These are phyloP conservation scores for Sesamia nonagrioides DNA, from an alignment of 1,140 invertebrate species.

Conservation along the genomic window DNA sequence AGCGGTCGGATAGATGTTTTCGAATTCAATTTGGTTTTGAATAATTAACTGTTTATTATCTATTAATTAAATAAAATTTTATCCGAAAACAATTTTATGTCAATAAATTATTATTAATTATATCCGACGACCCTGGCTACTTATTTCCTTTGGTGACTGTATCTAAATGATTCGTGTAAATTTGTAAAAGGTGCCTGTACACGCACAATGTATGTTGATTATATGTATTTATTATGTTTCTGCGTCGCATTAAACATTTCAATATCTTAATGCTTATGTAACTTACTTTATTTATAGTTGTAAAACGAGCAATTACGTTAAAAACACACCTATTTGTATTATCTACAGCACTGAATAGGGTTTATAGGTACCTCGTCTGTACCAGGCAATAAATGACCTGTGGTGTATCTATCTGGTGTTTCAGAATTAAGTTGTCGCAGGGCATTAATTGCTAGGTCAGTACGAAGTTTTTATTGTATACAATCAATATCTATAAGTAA, in stretches of 20 bases:
- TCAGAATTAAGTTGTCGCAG: neutral
- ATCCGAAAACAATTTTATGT: too few species aligned
- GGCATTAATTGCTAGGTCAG: neutral
- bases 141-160: neutral
- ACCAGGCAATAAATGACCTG: neutral
- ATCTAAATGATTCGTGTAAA: neutral
- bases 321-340: neutral
- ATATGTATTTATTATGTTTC: neutral
- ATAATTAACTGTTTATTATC: too few species aligned
- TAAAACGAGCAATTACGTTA: slow-evolving; percentile 4
- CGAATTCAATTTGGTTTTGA: too few species aligned
- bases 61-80: too few species aligned
- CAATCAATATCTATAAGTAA: slow-evolving; percentile 30
- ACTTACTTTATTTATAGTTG: neutral
- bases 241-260: slow-evolving; percentile 15
- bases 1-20: too few species aligned
- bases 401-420: neutral
- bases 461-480: slow-evolving; percentile 16
- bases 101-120: too few species aligned
- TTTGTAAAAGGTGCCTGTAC: slow-evolving; percentile 3
- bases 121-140: neutral
- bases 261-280: slow-evolving; percentile 16
- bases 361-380: slow-evolving; percentile 1
- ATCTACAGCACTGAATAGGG: neutral
- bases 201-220: slow-evolving; percentile 8